Evolutionary conservation across 2,888 invertebrate species (phyloP).

Genomic region (Flexamia atlantica): DNA sequence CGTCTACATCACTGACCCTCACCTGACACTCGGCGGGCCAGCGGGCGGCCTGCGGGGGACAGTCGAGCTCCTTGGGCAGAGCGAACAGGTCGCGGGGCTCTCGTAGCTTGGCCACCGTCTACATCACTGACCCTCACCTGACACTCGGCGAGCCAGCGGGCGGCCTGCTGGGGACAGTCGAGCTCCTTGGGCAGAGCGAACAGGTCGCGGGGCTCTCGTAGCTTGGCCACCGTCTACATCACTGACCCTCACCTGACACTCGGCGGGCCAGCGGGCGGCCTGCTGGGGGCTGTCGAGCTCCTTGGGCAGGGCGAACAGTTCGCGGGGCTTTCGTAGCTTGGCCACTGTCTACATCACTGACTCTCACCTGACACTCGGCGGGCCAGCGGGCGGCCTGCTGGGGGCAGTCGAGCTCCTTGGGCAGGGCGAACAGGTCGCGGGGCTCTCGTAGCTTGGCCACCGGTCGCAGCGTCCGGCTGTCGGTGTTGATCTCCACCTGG

Average conservation of each 20-base stretch:
- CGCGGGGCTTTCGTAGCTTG: conserved; percentile 83
- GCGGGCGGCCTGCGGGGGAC: no score
- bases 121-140: no score
- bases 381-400: conserved; percentile 93
- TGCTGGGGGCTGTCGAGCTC: conserved; percentile 86
- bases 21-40: no score
- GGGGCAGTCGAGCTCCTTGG: conserved; percentile 83
- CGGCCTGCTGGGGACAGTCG: no score
- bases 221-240: no score
- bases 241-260: conserved; percentile 96
- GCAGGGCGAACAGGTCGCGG: conserved; percentile 84
- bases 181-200: no score
- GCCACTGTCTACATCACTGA: conserved; percentile 78
- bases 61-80: no score
- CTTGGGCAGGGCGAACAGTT: conserved; percentile 84
- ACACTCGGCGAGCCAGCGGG: no score
- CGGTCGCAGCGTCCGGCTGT: conserved; percentile 80
- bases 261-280: conserved; percentile 92
- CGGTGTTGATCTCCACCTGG: conserved; percentile 83
- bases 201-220: no score
- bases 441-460: conserved; percentile 83
- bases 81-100: no score
- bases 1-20: no score
- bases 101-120: no score
- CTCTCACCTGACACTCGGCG: conserved; percentile 88